Evolutionary conservation across 1,140 invertebrate genomes (phyloP).

Genomic region (Drosophila micromelanica): DNA sequence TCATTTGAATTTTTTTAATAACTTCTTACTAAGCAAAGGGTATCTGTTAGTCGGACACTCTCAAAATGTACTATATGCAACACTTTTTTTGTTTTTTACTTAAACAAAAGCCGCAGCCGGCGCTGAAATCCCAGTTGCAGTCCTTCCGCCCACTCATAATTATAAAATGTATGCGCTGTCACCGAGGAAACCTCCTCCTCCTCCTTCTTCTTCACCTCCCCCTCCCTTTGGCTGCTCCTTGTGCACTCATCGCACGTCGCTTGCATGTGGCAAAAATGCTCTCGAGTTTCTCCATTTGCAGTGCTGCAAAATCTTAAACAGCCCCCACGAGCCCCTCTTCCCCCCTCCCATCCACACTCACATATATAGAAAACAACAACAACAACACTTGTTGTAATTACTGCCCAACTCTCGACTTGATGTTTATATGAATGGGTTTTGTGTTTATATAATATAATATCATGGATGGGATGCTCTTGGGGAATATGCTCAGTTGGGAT

Average conservation of each 20-base stretch:
- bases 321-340: neutral
- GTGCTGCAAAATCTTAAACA: conserved; percentile 36
- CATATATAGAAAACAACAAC: neutral
- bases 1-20: no score
- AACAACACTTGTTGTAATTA: conserved; percentile 75
- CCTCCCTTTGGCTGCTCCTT: neutral
- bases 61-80: neutral
- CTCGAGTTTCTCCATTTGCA: conserved; percentile 16
- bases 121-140: conserved; percentile 19
- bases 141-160: conserved; percentile 60
- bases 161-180: conserved; percentile 79
- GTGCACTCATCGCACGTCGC: conserved; percentile 9
- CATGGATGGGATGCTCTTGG: no score
- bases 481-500: no score
- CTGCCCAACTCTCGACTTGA: conserved; percentile 59
- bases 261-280: conserved; percentile 32
- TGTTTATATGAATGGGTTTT: conserved; percentile 73
- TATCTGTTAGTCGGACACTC: neutral
- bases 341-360: neutral
- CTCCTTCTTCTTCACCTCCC: neutral
- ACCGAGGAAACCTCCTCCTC: conserved; percentile 23
- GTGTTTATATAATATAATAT: conserved; percentile 65
- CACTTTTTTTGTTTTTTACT: neutral
- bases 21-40: neutral
- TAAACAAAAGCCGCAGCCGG: conserved; percentile 17